Evolutionary conservation across 2,113 vertebrate species (phyloP).

Genomic region (Ptilorrhoa leucosticta): DNA sequence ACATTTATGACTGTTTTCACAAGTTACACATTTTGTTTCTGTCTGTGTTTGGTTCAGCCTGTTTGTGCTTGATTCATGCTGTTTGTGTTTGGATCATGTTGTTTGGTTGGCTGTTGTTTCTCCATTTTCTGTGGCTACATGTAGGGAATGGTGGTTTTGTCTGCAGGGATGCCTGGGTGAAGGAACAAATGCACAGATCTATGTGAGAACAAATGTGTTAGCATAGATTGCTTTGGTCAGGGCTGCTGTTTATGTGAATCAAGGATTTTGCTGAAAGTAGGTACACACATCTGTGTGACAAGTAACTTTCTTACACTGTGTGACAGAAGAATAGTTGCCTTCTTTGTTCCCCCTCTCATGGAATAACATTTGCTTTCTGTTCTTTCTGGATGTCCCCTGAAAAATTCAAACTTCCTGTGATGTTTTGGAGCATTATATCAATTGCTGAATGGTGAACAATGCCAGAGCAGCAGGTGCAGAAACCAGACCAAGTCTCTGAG

Average conservation of each 20-base stretch:
- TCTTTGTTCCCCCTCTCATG: background rate
- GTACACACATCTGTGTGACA: background rate
- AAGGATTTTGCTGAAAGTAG: background rate
- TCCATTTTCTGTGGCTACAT: background rate
- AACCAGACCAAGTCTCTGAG: background rate
- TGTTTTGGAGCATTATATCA: background rate
- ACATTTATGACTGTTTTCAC: background rate
- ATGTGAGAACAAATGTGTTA: background rate
- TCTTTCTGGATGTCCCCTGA: background rate
- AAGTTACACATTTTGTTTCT: background rate
- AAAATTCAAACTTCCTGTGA: background rate
- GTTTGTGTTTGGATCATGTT: background rate
- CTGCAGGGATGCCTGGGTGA: background rate
- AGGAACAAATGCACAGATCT: background rate
- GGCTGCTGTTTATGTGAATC: background rate
- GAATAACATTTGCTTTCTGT: background rate
- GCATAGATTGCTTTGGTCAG: background rate
- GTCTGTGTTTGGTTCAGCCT: background rate
- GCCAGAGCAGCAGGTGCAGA: background rate
- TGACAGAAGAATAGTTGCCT: background rate
- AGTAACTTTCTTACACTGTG: background rate
- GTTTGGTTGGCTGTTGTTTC: background rate
- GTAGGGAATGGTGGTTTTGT: background rate
- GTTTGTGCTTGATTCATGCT: background rate
- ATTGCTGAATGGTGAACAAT: background rate